Conservation (phyloP, 2,797 vertebrate species). For the Antrozous pallidus region DNA sequence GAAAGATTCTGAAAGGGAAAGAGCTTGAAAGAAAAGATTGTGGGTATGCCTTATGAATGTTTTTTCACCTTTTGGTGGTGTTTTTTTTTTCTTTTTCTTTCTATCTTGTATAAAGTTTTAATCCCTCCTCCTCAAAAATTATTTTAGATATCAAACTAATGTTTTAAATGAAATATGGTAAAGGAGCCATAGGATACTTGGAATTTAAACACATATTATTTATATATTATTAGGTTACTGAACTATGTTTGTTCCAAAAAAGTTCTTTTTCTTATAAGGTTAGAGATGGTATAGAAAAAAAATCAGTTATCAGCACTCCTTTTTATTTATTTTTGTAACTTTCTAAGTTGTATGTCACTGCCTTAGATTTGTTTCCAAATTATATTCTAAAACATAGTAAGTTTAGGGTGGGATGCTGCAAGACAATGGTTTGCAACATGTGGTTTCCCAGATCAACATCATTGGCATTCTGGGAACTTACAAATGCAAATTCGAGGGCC, state of each 20-base stretch:
- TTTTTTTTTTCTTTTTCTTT: rapidly evolving
- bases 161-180: background rate
- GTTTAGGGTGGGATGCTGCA: background rate
- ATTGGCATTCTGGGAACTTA: background rate
- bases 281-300: background rate
- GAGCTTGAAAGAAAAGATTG: background rate
- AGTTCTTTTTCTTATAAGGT: background rate
- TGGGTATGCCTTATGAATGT: background rate
- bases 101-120: background rate
- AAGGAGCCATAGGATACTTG: background rate
- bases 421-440: background rate
- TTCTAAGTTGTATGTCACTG: background rate
- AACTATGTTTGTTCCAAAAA: background rate
- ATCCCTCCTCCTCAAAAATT: background rate
- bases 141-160: background rate
- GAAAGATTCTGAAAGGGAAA: background rate
- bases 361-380: background rate
- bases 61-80: background rate
- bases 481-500: background rate
- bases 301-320: background rate
- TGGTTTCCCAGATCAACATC: background rate
- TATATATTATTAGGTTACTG: background rate
- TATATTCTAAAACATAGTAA: background rate
- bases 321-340: background rate
- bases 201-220: background rate